A percentile compares a stretch with the other conserved stretches of the same genome.
Evolutionary conservation across 2,888 invertebrate species (phyloP).

Genomic region (Erebia aethiops): DNA sequence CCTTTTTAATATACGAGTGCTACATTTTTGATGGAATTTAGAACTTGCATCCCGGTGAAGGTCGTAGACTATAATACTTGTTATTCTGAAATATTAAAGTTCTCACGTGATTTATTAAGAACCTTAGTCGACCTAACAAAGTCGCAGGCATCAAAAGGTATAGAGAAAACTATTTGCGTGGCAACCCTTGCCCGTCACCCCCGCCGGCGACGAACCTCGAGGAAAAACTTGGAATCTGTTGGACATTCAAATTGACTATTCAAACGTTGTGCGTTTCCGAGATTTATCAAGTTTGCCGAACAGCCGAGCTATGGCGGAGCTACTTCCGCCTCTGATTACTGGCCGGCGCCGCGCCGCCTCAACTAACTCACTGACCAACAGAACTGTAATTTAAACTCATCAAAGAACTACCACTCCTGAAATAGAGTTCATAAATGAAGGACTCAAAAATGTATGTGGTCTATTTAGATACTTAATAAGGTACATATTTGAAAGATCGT

Average conservation of each 20-base stretch:
- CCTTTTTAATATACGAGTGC: too few relatives aligned
- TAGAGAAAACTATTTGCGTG: not conserved
- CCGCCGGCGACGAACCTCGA: constrained; percentile 6
- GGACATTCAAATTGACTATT: constrained; percentile 39
- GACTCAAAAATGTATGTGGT: not conserved
- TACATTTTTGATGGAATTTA: too few relatives aligned
- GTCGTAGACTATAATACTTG: too few relatives aligned
- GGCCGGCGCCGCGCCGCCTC: constrained; percentile 8
- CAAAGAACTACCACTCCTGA: not conserved
- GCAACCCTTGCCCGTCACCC: constrained; percentile 3
- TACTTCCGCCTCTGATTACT: constrained; percentile 30
- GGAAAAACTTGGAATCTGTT: constrained; percentile 37
- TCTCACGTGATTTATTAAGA: too few relatives aligned
- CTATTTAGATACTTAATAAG: not conserved
- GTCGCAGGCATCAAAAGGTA: too few relatives aligned
- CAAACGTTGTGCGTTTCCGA: constrained; percentile 28
- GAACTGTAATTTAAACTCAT: constrained; percentile 18
- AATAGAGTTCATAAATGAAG: constrained; percentile 1
- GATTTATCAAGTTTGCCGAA: constrained; percentile 31
- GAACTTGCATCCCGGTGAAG: too few relatives aligned
- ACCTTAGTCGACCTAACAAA: too few relatives aligned
- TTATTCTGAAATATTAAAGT: too few relatives aligned
- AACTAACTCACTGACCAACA: constrained; percentile 5
- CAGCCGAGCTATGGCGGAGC: constrained; percentile 8
- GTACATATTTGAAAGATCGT: too few relatives aligned